Conservation (phyloP, 2,888 invertebrate species). For the Dryadula phaetusa region DNA sequence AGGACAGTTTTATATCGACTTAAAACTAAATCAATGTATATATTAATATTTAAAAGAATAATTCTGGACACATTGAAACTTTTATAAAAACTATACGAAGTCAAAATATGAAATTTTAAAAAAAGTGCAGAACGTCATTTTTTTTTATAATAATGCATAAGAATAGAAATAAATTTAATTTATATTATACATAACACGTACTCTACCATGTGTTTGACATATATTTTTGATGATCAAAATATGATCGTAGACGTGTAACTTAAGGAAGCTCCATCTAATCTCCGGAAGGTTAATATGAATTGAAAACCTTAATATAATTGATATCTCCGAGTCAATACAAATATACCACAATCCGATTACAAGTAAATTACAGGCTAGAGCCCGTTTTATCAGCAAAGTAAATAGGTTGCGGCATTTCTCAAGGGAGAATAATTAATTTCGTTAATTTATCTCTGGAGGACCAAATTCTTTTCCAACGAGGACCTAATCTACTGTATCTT, state of each 20-base stretch:
- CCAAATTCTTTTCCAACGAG: conserved; percentile 50
- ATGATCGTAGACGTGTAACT: neutral
- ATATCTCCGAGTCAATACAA: conserved; percentile 30
- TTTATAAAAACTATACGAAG: too few species aligned
- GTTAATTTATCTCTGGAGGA: conserved; percentile 50
- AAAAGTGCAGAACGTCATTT: too few species aligned
- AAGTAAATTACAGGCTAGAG: conserved; percentile 36
- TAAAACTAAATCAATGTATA: too few species aligned
- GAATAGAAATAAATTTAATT: too few species aligned
- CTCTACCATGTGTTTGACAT: neutral
- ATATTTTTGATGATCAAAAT: too few species aligned
- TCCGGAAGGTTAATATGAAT: conserved; percentile 9
- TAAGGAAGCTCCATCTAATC: neutral
- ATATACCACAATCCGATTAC: conserved; percentile 38
- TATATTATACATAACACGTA: neutral
- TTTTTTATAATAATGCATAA: too few species aligned
- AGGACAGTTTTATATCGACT: too few species aligned
- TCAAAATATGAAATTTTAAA: too few species aligned
- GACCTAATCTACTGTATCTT: conserved; percentile 50
- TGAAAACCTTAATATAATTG: conserved; percentile 30
- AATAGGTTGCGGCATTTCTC: conserved; percentile 46
- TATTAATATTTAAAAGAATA: too few species aligned
- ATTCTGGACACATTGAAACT: too few species aligned
- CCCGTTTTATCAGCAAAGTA: conserved; percentile 44
- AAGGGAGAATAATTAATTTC: conserved; percentile 51